These are phyloP conservation scores for Choristoneura rosaceana DNA, from an alignment of 2,888 invertebrate genomes.

Conservation along the genomic window DNA sequence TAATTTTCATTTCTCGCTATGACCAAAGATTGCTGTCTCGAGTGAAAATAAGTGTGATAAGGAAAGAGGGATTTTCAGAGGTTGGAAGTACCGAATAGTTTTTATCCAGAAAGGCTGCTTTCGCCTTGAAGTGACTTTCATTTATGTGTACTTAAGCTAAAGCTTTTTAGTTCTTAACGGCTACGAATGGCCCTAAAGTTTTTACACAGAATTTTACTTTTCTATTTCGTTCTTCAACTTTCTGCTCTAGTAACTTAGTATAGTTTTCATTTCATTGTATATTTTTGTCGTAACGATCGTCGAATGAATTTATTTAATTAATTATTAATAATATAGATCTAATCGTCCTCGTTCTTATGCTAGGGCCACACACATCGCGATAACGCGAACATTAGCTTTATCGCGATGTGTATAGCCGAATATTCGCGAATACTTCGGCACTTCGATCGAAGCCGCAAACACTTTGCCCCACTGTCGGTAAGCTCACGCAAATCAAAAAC, in stretches of 20 bases:
- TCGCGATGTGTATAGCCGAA: no score
- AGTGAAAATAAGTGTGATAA: conserved; percentile 59
- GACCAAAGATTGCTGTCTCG: conserved; percentile 77
- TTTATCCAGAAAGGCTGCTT: conserved; percentile 39
- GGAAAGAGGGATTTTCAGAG: conserved; percentile 41
- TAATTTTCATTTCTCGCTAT: conserved; percentile 83
- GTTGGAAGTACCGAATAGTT: conserved; percentile 43
- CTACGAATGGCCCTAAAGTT: conserved; percentile 36
- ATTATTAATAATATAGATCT: neutral
- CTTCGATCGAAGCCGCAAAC: no score
- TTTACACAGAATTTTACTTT: conserved; percentile 19
- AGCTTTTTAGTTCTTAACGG: conserved; percentile 41
- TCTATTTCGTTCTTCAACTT: conserved; percentile 3
- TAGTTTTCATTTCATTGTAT: neutral
- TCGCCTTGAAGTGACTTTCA: conserved; percentile 36
- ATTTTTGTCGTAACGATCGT: neutral
- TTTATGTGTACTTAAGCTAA: conserved; percentile 40
- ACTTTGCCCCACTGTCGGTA: no score
- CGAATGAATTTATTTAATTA: neutral
- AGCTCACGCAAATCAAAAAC: no score
- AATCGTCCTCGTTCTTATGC: neutral
- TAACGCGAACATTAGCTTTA: no score
- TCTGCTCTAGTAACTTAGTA: conserved; percentile 14
- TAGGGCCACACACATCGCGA: no score
- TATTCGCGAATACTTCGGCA: no score